Base-by-base conservation (phyloP, 1,140 invertebrate genomes). In the Procambarus virginalis region DNA sequence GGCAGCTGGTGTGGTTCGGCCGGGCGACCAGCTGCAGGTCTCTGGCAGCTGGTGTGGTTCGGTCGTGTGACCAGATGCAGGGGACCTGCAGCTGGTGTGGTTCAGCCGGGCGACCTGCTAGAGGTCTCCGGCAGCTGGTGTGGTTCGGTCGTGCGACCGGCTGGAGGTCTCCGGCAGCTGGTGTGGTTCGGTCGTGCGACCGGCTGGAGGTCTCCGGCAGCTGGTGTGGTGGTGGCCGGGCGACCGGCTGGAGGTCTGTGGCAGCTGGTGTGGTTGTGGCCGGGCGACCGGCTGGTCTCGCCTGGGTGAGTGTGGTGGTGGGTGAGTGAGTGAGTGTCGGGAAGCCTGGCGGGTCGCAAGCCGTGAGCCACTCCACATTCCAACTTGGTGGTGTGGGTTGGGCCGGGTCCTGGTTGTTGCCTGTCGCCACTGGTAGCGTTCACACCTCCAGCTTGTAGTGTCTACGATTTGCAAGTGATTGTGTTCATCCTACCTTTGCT, bases 281-380 rank as follows among this genome's bases (percentile, higher is more conserved):
- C 20, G 60, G 60, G 12, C 3, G 73, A 73, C 22, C 12, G 22
- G 84, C 14, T 60, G n/a, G 84, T 55, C n/a, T 9, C 12, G 78
- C 20, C 22, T 22, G 64, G 86, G 12, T 34, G 78, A 68, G 46
- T 48, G 22, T 55, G 58, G 34, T 34, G 78, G 78, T 60, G 77
- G 78, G 49, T 58, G 34, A 51, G 77, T 58, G 34, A 51, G 77
- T 60, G 49, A 10, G 6, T 58, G 64, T 45, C 14, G 80, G 77
- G 5, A 60, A 58, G 85, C 20, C 79, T 17, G 64, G 60, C 78
- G 86, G 34, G 85, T 87, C 85, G 45, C 70, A 87, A 81, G 86
- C 86, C 78, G 86, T 88, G 86, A 88, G 78, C 78, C 86, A 88
- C 86, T 88, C 86, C 86, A 88, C 86, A 88, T 88, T 88, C 86